Base-by-base conservation (phyloP, 2,888 invertebrate species). In the Glyphotaelius pellucidus region DNA sequence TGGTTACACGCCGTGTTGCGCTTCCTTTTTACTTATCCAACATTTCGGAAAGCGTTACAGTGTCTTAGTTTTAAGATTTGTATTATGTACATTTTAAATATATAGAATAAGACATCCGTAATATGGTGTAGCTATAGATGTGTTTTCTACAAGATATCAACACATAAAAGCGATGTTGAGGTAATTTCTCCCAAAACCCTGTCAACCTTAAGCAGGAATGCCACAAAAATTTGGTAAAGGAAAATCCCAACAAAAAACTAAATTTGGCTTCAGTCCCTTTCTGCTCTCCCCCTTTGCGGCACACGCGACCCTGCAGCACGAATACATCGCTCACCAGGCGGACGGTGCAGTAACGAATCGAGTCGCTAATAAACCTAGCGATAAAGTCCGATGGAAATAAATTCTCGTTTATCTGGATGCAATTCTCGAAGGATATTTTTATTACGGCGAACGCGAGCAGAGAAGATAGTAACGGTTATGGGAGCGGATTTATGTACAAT, bases 401-500 rank as follows among this genome's bases (percentile, higher is more conserved):
- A 89, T 89, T 80, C 38, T 80, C 89, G 80, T 89, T 89, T 89
- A 89, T 89, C 89, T 89, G 15, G 38, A 35, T 89, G 89, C 89
- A 80, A 80, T 89, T 89, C 38, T 79, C 67, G 30, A 79, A 88
- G 67, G 32, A 88, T 88, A 88, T 88, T 86, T 86, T 47, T 86
- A 86, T 52, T 86, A 86, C 47, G n/a, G 86, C 25, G 25, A n/a
- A 35, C 38, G 52, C n/a, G 86, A 35, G 30, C 86, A 42, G 9
- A 25, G n/a, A n/a, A 86, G 86, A 86, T 86, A 25, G 67, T 47
- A 31, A 86, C 42, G 35, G 42, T 86, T 86, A 86, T 42, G 86
- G 35, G 86, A 47, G 30, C n/a, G 31, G 86, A 86, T 47, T 83
- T 83, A 38, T 83, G 25, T 67, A 67, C 67, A 67, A 67, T 67